A percentile compares a stretch with the other conserved stretches of the same genome.
Conservation (phyloP, 2,113 vertebrate genomes). For the Emberiza fucata region DNA sequence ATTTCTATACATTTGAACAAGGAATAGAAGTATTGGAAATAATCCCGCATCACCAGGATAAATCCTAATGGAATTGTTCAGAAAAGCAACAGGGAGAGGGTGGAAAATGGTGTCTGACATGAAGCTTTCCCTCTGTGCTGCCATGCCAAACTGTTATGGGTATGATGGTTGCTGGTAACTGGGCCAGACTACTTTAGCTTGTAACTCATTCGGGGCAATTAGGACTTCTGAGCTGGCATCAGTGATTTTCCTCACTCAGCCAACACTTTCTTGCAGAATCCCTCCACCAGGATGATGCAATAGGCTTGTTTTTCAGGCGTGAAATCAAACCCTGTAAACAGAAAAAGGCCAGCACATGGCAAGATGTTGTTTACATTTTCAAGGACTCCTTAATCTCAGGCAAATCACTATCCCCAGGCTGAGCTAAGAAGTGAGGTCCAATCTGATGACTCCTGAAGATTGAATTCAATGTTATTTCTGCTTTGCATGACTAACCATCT, state of each 20-base stretch:
- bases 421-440: background rate
- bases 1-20: conserved; percentile 69
- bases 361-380: conserved; percentile 17
- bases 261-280: background rate
- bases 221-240: background rate
- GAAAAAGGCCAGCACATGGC: conserved; percentile 9
- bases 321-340: conserved; percentile 6
- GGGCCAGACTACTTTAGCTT: conserved; percentile 10
- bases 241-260: background rate
- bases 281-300: background rate
- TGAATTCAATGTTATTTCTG: background rate
- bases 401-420: background rate
- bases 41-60: background rate
- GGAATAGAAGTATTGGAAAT: conserved; percentile 46
- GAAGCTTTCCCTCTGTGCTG: background rate
- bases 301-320: background rate
- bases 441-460: background rate
- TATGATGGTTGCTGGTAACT: background rate
- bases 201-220: background rate
- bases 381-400: background rate
- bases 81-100: background rate
- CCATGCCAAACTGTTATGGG: background rate
- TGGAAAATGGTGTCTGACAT: background rate
- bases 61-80: conserved; percentile 51
- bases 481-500: background rate